phyloP scores from a whole-genome alignment of 2,113 vertebrate species.

The Elachura formosa region DNA sequence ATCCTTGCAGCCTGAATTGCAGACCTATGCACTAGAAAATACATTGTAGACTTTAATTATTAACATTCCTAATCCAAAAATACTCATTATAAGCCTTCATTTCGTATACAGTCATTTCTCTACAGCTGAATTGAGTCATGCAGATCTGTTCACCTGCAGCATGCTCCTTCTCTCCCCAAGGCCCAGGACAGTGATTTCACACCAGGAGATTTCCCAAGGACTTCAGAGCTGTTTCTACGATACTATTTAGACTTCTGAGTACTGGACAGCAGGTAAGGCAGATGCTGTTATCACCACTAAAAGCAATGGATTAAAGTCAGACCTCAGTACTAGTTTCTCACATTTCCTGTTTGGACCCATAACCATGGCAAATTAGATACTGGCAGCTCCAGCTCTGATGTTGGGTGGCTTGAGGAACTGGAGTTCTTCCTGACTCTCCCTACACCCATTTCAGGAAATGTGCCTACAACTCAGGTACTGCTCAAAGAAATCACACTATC shows the following conservation, averaged over 20 bases:
- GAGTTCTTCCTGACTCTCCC: neutral
- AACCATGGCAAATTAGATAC: neutral
- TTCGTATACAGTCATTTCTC: neutral
- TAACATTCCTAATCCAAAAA: neutral
- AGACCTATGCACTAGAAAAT: neutral
- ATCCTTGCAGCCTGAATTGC: neutral
- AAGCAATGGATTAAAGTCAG: neutral
- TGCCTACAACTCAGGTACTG: neutral
- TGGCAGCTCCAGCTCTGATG: neutral
- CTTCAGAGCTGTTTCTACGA: neutral
- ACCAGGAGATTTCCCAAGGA: neutral
- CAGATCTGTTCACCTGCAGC: neutral
- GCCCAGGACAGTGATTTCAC: neutral
- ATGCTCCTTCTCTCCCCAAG: neutral
- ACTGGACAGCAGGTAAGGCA: neutral
- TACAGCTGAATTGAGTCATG: neutral
- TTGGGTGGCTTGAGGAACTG: neutral
- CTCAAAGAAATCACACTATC: neutral
- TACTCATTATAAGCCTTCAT: neutral
- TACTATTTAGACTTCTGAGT: neutral
- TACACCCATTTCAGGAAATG: neutral
- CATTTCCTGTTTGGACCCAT: neutral
- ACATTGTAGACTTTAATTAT: neutral
- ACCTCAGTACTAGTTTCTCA: neutral
- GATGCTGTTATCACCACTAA: neutral